Conservation (phyloP, 2,113 vertebrate genomes). For the Speoplatyrhinus poulsoni region DNA sequence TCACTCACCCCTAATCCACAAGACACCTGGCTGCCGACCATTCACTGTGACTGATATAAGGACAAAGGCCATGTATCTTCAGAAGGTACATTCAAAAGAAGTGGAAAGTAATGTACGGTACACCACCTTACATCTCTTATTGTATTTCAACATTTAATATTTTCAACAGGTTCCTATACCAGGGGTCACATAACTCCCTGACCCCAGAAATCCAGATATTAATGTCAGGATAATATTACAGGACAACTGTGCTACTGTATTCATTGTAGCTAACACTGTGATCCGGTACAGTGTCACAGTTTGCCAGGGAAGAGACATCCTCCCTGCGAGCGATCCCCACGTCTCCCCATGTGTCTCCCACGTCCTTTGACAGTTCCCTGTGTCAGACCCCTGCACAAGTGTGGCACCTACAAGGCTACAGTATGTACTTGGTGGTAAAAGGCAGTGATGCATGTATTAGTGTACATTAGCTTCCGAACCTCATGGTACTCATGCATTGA, state of each 20-base stretch:
- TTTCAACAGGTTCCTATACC: too few species aligned
- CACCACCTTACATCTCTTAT: neutral
- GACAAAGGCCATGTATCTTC: neutral
- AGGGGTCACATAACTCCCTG: neutral
- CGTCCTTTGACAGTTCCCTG: slow-evolving; percentile 56
- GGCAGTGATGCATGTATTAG: slow-evolving; percentile 69
- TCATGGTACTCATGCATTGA: slow-evolving; percentile 59
- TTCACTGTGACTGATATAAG: neutral
- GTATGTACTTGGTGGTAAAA: slow-evolving; percentile 73
- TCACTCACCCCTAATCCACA: slow-evolving; percentile 3
- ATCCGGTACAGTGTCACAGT: slow-evolving; percentile 41
- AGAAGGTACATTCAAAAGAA: neutral
- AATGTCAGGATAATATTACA: neutral
- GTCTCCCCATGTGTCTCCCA: slow-evolving; percentile 44
- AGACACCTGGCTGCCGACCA: neutral
- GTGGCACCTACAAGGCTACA: slow-evolving; percentile 70
- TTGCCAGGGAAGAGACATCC: slow-evolving; percentile 41
- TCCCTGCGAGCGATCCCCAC: slow-evolving; percentile 42
- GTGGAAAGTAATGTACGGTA: neutral
- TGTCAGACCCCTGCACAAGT: slow-evolving; percentile 41
- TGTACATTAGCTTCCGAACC: slow-evolving; percentile 66
- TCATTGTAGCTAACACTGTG: neutral
- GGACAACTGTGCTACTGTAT: neutral
- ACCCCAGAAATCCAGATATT: neutral
- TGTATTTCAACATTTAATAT: too few species aligned